Conservation (phyloP, 2,797 vertebrate genomes). For the Botia almorhae region DNA sequence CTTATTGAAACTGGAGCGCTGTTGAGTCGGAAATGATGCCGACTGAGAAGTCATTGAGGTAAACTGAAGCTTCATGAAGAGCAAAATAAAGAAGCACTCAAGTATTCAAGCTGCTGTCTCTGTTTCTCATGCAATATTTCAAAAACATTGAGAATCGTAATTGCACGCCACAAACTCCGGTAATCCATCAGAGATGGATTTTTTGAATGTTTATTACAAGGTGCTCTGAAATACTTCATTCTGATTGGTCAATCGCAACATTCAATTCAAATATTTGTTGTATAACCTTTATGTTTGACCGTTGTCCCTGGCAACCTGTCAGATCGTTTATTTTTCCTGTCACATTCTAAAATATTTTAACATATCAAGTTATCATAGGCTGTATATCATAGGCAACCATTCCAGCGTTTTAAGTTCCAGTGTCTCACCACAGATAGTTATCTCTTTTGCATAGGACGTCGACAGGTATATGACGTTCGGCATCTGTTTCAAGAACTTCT, state of each 20-base stretch:
- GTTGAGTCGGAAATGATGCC: conserved; percentile 68
- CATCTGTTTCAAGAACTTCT: conserved; percentile 88
- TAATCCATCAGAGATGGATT: neutral
- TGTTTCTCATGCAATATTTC: conserved; percentile 1
- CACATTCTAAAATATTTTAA: too few species aligned
- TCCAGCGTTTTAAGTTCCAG: neutral
- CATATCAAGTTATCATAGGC: neutral
- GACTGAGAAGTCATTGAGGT: conserved; percentile 58
- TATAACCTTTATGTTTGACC: too few species aligned
- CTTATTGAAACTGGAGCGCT: conserved; percentile 59
- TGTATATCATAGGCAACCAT: too few species aligned
- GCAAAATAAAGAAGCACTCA: conserved; percentile 66
- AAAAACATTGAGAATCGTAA: conserved; percentile 26
- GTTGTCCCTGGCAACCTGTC: too few species aligned
- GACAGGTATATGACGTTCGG: conserved; percentile 88
- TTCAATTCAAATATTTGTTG: too few species aligned
- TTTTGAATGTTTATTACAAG: neutral
- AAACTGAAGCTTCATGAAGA: conserved; percentile 67
- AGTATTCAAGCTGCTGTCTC: conserved; percentile 26
- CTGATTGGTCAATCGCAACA: too few species aligned
- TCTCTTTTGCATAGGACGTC: conserved; percentile 87
- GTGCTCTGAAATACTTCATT: too few species aligned
- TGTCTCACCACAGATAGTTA: conserved; percentile 75
- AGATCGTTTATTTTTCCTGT: too few species aligned
- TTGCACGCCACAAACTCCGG: neutral